Conservation (phyloP, 2,113 vertebrate genomes). For the Orientallactaga bullata region DNA sequence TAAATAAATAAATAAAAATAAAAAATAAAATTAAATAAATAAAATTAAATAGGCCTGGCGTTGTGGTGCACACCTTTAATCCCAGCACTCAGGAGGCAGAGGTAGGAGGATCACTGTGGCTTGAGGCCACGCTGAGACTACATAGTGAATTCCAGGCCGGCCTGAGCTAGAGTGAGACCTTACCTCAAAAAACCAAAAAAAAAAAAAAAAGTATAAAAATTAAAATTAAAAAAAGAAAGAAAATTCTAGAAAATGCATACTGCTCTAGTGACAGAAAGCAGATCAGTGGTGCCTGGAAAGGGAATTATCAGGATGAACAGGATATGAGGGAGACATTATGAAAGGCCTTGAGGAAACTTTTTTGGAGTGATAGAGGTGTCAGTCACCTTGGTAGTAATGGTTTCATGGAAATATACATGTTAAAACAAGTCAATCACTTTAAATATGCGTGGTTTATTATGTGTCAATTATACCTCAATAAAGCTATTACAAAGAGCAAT, state of each 20-base stretch:
- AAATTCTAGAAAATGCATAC: background rate
- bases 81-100: background rate
- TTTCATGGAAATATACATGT: background rate
- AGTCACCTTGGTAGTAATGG: background rate
- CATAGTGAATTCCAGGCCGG: background rate
- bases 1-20: no score
- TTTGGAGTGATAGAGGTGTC: background rate
- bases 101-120: background rate
- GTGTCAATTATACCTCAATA: background rate
- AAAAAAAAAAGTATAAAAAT: background rate
- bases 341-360: background rate
- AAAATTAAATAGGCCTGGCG: no score
- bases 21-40: no score
- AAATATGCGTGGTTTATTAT: background rate
- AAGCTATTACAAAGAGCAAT: background rate
- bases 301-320: background rate
- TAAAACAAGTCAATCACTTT: background rate
- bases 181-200: background rate
- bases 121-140: background rate
- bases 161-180: background rate
- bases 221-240: background rate
- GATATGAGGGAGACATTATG: background rate
- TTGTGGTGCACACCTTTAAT: background rate
- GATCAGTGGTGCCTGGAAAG: no score
- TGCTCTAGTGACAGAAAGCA: background rate